Percentiles rank a stretch among this genome's conserved stretches.
phyloP scores from a whole-genome alignment of 2,113 vertebrate genomes.

The Gnathonemus longibarbis region DNA sequence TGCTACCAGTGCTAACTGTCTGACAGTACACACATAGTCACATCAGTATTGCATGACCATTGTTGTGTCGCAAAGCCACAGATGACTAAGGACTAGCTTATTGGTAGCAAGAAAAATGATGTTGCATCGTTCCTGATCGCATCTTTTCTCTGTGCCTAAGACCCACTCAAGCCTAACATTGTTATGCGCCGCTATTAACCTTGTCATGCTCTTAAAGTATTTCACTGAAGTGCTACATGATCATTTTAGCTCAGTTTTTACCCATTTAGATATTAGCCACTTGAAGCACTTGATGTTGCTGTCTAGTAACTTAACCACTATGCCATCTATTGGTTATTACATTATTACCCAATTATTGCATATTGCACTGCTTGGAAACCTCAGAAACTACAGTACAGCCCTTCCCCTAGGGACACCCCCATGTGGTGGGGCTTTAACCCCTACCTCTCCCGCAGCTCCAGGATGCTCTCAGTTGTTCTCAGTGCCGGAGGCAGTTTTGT shows the following conservation, averaged over 20 bases:
- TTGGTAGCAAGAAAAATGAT: neutral
- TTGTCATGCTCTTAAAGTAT: neutral
- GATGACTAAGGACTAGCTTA: neutral
- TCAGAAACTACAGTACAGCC: neutral
- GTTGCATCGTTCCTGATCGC: neutral
- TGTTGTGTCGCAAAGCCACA: neutral
- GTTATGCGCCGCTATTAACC: neutral
- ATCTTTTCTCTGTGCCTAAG: neutral
- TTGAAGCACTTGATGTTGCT: neutral
- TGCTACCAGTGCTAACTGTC: neutral
- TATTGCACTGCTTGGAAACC: neutral
- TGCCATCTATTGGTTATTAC: neutral
- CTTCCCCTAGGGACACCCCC: neutral
- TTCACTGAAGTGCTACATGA: neutral
- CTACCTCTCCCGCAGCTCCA: slow-evolving; percentile 67
- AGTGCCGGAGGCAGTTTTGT: slow-evolving; percentile 93
- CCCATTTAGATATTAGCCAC: neutral
- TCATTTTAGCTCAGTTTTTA: neutral
- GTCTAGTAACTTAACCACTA: neutral
- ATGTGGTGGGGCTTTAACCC: slow-evolving; percentile 17
- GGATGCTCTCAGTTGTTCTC: slow-evolving; percentile 90
- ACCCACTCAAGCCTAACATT: neutral
- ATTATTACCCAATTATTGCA: neutral
- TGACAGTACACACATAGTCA: neutral
- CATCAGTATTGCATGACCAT: neutral